phyloP scores from a whole-genome alignment of 2,888 invertebrate species.

The Brachylomia viminalis region DNA sequence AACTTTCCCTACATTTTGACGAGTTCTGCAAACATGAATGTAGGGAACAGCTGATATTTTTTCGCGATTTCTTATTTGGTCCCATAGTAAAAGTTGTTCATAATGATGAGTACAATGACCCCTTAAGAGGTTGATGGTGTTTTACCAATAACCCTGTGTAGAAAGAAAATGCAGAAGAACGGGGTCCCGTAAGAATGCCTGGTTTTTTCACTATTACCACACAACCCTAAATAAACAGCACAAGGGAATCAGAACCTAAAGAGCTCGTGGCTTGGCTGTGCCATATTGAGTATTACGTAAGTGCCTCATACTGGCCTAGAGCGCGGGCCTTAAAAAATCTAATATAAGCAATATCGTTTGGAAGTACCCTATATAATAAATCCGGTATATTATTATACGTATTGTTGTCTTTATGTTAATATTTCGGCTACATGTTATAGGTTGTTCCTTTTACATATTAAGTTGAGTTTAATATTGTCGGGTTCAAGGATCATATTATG shows the following conservation, averaged over 20 bases:
- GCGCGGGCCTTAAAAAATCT: conserved; percentile 57
- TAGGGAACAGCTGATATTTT: no score
- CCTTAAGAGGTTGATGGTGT: no score
- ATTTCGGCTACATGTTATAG: conserved; percentile 28
- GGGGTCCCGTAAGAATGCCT: background rate
- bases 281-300: conserved; percentile 65
- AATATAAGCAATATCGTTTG: conserved; percentile 62
- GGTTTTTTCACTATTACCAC: background rate
- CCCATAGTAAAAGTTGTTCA: no score
- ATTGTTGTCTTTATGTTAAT: conserved; percentile 39
- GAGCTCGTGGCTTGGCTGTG: conserved; percentile 49
- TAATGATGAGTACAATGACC: no score
- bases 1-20: no score
- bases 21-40: no score
- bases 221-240: conserved; percentile 10
- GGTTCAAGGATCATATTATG: background rate
- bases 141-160: no score
- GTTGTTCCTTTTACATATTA: conserved; percentile 36
- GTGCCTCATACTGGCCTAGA: conserved; percentile 51
- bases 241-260: conserved; percentile 33
- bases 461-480: conserved; percentile 37
- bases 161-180: background rate
- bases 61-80: no score
- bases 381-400: conserved; percentile 51
- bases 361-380: conserved; percentile 58